Conservation (phyloP, 1,140 invertebrate genomes). For the Drosophila mayri region DNA sequence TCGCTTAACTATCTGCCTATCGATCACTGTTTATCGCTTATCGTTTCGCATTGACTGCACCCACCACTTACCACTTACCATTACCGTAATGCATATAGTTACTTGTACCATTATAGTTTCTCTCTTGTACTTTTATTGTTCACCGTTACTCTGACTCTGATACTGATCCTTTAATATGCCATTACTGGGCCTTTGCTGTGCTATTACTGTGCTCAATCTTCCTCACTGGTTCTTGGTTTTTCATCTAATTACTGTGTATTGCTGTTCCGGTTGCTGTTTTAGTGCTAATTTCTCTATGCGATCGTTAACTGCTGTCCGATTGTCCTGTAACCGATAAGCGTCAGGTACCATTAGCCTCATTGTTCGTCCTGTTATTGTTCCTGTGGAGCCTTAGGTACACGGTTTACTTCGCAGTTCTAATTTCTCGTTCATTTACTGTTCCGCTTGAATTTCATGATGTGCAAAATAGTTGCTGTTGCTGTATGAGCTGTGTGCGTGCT, state of each 20-base stretch:
- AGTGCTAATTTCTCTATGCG: slow-evolving; percentile 16
- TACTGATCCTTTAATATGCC: slow-evolving; percentile 2
- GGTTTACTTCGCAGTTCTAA: slow-evolving; percentile 24
- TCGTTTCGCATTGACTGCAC: slow-evolving; percentile 9
- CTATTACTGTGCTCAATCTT: background rate
- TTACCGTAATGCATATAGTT: slow-evolving; percentile 36
- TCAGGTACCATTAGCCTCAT: slow-evolving; percentile 13
- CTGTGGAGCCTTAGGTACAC: slow-evolving; percentile 17
- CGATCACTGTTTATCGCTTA: slow-evolving; percentile 42
- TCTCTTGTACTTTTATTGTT: slow-evolving; percentile 44
- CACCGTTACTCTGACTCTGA: slow-evolving; percentile 22
- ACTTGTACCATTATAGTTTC: slow-evolving; percentile 51
- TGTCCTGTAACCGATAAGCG: background rate
- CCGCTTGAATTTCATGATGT: slow-evolving; percentile 5
- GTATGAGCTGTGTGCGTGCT: background rate
- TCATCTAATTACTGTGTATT: slow-evolving; percentile 21
- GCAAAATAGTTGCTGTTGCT: slow-evolving; percentile 4
- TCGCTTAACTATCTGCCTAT: slow-evolving; percentile 41
- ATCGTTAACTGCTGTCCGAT: background rate
- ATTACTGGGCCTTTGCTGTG: background rate
- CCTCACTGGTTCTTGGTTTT: background rate
- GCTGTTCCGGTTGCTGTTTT: slow-evolving; percentile 18
- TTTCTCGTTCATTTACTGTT: slow-evolving; percentile 26
- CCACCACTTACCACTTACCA: slow-evolving; percentile 1
- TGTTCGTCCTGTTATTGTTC: background rate